phyloP scores from a whole-genome alignment of 2,888 invertebrate genomes.

The Xylota sylvarum region DNA sequence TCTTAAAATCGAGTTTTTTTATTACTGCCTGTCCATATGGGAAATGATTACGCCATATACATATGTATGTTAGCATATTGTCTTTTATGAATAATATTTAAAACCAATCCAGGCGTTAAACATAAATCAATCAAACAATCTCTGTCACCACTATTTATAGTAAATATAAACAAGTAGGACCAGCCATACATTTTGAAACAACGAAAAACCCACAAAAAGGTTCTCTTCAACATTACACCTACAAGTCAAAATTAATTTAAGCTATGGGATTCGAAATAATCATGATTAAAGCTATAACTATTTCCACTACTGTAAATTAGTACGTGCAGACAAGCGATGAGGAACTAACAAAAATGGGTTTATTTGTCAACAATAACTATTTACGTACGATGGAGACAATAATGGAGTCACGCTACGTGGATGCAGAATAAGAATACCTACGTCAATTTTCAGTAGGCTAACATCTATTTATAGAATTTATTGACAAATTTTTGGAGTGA shows the following conservation, averaged over 20 bases:
- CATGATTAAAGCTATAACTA: neutral
- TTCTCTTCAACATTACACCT: neutral
- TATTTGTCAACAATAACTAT: constrained; percentile 21
- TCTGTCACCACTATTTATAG: too few species aligned
- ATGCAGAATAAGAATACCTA: neutral
- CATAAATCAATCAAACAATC: too few species aligned
- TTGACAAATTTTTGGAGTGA: neutral
- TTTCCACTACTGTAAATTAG: neutral
- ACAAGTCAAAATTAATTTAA: neutral
- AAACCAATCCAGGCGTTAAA: too few species aligned
- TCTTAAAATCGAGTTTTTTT: too few species aligned
- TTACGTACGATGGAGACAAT: neutral
- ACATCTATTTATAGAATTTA: constrained; percentile 1
- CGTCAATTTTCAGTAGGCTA: neutral
- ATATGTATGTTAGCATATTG: too few species aligned
- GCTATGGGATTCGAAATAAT: neutral
- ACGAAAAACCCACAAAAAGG: too few species aligned
- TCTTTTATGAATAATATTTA: too few species aligned
- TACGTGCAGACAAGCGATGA: constrained; percentile 4
- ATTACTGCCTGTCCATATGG: too few species aligned
- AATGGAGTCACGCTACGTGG: constrained; percentile 14
- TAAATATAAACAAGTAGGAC: too few species aligned
- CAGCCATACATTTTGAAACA: too few species aligned
- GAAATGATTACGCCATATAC: too few species aligned
- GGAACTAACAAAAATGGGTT: constrained; percentile 5